Evolutionary conservation across 2,113 vertebrate species (phyloP), one percentile per base, ranked within the genome.

Genomic region (Nesospiza acunhae): DNA sequence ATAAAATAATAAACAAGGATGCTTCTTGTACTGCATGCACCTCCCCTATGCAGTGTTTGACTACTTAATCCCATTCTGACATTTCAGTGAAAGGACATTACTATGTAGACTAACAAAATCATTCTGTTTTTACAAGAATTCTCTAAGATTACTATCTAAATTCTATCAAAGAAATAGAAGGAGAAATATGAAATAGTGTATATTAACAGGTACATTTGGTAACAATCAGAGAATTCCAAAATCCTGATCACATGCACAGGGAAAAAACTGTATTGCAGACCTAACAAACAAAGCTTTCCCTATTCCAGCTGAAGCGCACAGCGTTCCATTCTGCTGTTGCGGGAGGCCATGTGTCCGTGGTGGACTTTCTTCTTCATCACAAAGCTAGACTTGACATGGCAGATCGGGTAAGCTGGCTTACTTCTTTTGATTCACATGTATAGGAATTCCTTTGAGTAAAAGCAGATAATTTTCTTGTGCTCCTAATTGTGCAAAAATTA

Each of bases 291-390:
- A 74, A 89, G 16, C 50, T 81, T 50, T 96, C 22, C 64, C 94
- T 89, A 22, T 96, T 96, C 92, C 95, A 99, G 99, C 94, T 99
- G 49, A 95, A 98, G 42, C 97, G 98, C 33, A 99, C 98, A 7
- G 98, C 98, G 0, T 96, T 99, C 69, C 99, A 99, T 94, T 99
- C 98, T 89, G 99, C 98, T 14, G 98, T 98, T 30, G 99, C 98
- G 2, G 97, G 98, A 82, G 98, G 96, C 89, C 97, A 98, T 69
- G 56, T 93, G 10, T 98, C 98, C 1, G 98, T 97, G 1, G 98
- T 99, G 67, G 93, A 98, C 92, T 96, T 98, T 90, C 98, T 99
- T 88, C 98, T 99, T 21, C 97, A 91, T 89, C 98, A 98, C 81
- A 98, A 99, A 97, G 99, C 98, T 79, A 98, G 98, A 62, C 96